Conservation (phyloP, 2,113 vertebrate species). For the Oenanthe oenanthe region DNA sequence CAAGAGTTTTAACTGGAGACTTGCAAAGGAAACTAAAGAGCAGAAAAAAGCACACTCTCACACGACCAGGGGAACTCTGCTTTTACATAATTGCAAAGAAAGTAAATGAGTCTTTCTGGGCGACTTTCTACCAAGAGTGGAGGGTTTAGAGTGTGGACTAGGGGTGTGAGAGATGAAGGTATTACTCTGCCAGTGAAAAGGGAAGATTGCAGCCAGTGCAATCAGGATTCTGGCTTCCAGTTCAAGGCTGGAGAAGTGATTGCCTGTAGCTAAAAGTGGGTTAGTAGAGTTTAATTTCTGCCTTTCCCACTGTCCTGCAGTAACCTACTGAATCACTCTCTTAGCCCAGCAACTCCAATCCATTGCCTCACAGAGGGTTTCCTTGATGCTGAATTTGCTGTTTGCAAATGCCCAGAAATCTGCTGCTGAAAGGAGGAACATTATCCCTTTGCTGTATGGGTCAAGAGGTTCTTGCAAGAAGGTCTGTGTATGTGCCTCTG, state of each 20-base stretch:
- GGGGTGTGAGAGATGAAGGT: background rate
- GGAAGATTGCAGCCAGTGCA: background rate
- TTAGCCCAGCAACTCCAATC: background rate
- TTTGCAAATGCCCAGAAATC: background rate
- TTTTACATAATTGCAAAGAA: background rate
- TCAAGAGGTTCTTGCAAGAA: background rate
- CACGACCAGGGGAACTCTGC: accelerated
- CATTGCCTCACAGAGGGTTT: background rate
- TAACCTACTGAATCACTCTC: background rate
- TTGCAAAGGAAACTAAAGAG: background rate
- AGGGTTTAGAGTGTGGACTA: background rate
- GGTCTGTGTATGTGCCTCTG: background rate
- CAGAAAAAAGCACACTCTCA: background rate
- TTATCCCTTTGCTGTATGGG: background rate
- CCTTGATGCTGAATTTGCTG: background rate
- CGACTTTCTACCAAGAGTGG: background rate
- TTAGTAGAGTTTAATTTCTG: conserved; percentile 15
- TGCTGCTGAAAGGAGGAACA: background rate
- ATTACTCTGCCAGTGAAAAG: background rate
- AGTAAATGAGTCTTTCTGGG: background rate
- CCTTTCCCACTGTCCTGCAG: background rate
- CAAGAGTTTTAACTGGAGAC: background rate
- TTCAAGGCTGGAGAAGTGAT: background rate
- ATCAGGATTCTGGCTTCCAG: background rate
- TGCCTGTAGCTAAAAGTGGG: background rate